These are phyloP conservation scores for Xestoiulus laeticollis DNA, from an alignment of 2,888 invertebrate species.

Conservation along the genomic window DNA sequence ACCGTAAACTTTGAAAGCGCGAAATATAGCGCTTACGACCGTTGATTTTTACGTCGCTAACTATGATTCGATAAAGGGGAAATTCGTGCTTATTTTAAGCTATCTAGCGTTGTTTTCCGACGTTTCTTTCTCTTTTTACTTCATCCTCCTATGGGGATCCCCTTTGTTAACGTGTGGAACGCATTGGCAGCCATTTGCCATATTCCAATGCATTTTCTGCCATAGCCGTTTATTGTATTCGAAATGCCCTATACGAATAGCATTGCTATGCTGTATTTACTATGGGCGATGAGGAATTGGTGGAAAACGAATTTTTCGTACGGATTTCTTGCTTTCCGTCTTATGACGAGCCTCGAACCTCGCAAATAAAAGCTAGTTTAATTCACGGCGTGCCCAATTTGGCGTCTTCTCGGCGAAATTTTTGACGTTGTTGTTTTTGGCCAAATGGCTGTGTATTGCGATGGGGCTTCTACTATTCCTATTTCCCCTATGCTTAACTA, in stretches of 20 bases:
- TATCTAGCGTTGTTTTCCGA: not conserved
- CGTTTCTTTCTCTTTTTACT: not conserved
- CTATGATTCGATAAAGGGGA: not conserved
- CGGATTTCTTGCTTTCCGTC: not conserved
- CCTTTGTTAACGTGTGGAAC: conserved; percentile 17
- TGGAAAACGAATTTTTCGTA: not conserved
- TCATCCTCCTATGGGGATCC: not conserved
- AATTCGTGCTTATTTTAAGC: not conserved
- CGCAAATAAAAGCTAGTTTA: conserved; percentile 50
- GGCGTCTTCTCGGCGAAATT: conserved; percentile 47
- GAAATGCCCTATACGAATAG: conserved; percentile 49
- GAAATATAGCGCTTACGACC: no score
- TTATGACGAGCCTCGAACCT: not conserved
- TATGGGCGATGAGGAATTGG: not conserved
- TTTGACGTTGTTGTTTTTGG: conserved; percentile 52
- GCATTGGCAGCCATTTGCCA: conserved; percentile 51
- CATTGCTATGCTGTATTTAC: conserved; percentile 25
- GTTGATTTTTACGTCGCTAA: not conserved
- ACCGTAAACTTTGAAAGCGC: conserved; percentile 2
- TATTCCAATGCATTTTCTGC: conserved; percentile 35
- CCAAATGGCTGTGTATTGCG: not conserved
- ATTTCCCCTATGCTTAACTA: not conserved
- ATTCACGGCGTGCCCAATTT: conserved; percentile 52
- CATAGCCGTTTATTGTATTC: conserved; percentile 46
- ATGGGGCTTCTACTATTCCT: not conserved